phyloP scores from a whole-genome alignment of 2,888 invertebrate genomes.

The Cantharis lateralis region DNA sequence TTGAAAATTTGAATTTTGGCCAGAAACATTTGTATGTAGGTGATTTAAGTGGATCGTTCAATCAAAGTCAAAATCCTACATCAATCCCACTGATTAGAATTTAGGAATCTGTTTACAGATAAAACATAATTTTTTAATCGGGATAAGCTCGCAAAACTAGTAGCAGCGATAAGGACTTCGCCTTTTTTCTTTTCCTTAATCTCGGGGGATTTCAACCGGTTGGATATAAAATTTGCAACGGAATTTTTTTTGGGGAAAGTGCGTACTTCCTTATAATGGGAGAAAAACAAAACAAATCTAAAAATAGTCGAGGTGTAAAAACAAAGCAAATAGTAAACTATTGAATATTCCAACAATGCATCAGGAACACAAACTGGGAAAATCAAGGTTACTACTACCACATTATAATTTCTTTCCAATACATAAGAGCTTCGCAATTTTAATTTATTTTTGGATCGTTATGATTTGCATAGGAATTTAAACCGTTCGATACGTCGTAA shows the following conservation, averaged over 20 bases:
- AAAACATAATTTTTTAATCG: too few relatives aligned
- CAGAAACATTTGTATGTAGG: not conserved
- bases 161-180: too few relatives aligned
- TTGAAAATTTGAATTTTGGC: not conserved
- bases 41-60: not conserved
- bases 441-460: slow-evolving; percentile 1
- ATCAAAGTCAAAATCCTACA: not conserved
- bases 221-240: too few relatives aligned
- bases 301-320: not conserved
- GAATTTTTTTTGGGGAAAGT: too few relatives aligned
- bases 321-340: not conserved
- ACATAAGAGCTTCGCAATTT: not conserved
- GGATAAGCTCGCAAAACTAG: too few relatives aligned
- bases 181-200: too few relatives aligned
- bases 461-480: not conserved
- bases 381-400: not conserved
- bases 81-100: too few relatives aligned
- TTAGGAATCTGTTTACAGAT: too few relatives aligned
- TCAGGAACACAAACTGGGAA: not conserved
- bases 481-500: not conserved
- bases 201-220: too few relatives aligned
- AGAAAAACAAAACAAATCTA: not conserved
- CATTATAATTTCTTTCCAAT: not conserved
- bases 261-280: too few relatives aligned
- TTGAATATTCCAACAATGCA: not conserved